These are phyloP conservation scores for Loxodonta africana DNA, from an alignment of 2,113 vertebrate genomes.

Conservation along the genomic window DNA sequence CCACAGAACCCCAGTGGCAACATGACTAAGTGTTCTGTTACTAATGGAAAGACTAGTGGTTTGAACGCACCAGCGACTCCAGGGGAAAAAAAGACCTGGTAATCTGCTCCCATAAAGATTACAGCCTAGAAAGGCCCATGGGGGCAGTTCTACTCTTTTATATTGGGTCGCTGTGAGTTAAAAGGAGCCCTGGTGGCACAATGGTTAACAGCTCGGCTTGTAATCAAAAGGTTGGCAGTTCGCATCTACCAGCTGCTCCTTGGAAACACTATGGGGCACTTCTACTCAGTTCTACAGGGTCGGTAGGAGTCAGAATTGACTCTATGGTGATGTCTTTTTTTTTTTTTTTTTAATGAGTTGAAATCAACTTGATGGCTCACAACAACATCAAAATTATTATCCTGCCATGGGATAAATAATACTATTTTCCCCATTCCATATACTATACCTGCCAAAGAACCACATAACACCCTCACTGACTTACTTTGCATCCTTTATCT, in stretches of 20 bases:
- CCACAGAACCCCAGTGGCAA: background rate
- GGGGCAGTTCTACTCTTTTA: too few species aligned
- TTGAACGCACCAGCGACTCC: too few species aligned
- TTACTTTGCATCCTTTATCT: background rate
- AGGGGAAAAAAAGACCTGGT: too few species aligned
- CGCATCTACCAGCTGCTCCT: background rate
- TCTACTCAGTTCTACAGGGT: background rate
- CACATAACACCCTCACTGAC: background rate
- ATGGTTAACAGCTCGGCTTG: background rate
- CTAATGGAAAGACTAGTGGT: background rate
- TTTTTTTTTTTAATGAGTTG: background rate
- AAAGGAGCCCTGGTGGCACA: background rate
- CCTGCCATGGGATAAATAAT: background rate
- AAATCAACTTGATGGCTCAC: background rate
- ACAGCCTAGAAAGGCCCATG: too few species aligned
- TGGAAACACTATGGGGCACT: background rate
- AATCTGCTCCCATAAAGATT: too few species aligned
- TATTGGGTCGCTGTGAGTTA: too few species aligned
- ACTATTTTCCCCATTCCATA: background rate
- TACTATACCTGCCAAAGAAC: background rate
- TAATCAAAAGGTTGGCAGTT: background rate
- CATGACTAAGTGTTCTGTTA: background rate
- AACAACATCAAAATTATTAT: background rate
- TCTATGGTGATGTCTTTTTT: background rate
- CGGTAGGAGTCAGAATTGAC: background rate